Evolutionary conservation across 2,797 vertebrate genomes (phyloP), one percentile per base, ranked within the genome.

Genomic region (Botia almorhae): DNA sequence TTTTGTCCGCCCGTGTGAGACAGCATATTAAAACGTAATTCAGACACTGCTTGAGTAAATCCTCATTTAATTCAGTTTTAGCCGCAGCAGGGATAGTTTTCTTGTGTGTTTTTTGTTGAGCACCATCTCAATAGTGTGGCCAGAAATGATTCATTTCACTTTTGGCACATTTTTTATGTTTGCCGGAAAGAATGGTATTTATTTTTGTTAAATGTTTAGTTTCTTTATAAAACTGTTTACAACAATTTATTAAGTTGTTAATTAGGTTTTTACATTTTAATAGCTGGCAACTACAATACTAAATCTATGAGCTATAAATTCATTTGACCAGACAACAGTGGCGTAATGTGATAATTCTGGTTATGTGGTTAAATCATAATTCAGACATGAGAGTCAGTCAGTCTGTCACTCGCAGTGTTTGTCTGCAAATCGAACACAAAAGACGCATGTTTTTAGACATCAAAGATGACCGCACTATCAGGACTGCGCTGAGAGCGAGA

Each of bases 391-490:
- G 33, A 33, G n/a, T 76, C 2, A 43, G 23, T 19, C 7, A 21
- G 51, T 33, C 63, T 68, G 8, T 67, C 51, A 26, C 6, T 39
- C 63, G 65, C 36, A 33, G 14, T 48, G n/a, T 56, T 69, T 69
- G 36, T 58, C 65, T 60, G 17, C 55, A 19, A 50, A 60, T 51
- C 33, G 23, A 39, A 46, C 63, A 61, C 46, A 60, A 48, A 58
- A 67, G 26, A 16, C 65, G 23, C 43, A 78, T 78, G 68, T 68
- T 75, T 26, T 67, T 55, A 33, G 33, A 33, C 33, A 33, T 5
- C 33, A 33, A 33, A 33, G 33, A 46, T 17, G 29, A 63, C 56
- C 19, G 0, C 60, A 71, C 48, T 33, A 67, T 80, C 23, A 50
- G 7, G 53, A 6, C 39, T 23, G 61, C 46, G 43, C 23, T 69